Conservation (phyloP, 2,113 vertebrate species). For the Cochlearius cochlearius region DNA sequence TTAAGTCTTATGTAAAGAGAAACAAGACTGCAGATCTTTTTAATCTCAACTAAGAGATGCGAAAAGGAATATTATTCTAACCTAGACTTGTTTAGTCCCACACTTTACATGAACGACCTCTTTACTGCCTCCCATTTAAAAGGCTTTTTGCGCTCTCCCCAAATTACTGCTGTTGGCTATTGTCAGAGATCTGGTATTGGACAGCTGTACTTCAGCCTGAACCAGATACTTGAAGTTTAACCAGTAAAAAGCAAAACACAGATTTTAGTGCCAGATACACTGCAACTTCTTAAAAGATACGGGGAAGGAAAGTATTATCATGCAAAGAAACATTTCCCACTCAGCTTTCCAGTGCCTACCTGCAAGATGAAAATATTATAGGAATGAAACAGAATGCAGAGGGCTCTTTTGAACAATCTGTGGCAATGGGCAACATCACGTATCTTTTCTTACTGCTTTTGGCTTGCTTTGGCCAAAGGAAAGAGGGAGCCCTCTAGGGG, state of each 20-base stretch:
- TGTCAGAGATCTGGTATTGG: not conserved
- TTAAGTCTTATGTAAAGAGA: not conserved
- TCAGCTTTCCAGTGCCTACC: not conserved
- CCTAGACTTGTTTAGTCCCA: not conserved
- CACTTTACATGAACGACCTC: not conserved
- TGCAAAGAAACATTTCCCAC: not conserved
- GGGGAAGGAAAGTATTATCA: not conserved
- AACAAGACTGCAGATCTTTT: not conserved
- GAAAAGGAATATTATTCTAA: not conserved
- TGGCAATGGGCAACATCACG: fast-evolving
- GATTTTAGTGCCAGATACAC: not conserved
- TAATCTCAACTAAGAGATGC: not conserved
- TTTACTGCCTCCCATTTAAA: not conserved
- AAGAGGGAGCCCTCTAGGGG: conserved; percentile 56
- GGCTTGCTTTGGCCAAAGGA: not conserved
- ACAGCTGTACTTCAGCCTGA: not conserved
- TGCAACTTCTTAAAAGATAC: not conserved
- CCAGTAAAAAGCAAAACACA: not conserved
- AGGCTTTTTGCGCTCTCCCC: not conserved
- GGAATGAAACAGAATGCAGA: fast-evolving
- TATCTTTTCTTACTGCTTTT: fast-evolving
- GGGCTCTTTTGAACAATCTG: fast-evolving
- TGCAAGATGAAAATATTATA: fast-evolving
- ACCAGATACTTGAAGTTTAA: not conserved
- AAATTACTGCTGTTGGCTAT: not conserved